Base-by-base conservation (phyloP, 2,113 vertebrate species). In the Haemorhous mexicanus region DNA sequence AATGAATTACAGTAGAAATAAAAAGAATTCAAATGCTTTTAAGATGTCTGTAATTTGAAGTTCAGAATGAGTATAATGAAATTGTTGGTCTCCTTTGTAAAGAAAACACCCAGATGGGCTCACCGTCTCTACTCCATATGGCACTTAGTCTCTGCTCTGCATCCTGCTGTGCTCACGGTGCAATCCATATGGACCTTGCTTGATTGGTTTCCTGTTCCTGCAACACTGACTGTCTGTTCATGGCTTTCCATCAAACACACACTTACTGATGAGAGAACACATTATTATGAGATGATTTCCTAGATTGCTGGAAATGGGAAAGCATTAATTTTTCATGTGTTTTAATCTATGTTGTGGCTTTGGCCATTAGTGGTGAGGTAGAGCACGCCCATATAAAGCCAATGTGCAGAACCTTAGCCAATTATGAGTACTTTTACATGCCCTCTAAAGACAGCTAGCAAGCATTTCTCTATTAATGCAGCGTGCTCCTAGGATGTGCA, bases 171-270 rank as follows among this genome's bases (percentile, higher is more conserved):
- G 79, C 59, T 94, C 72, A 14, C 41, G 39, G 37, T 63, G 16
- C 70, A 86, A 74, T 93, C 95, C 92, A 74, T 95, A 95, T 92
- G 88, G 90, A 80, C 55, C 56, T 84, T 43, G 27, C 47, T 94
- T 95, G 89, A 92, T 86, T 95, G 61, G 33, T 74, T 94, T 92
- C 55, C 69, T 86, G 35, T 86, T 93, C 53, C 61, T 83, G 39
- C 63, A 90, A 41, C 90, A 39, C 23, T 88, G 80, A 33, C 53
- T 77, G 5, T 58, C 22, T 89, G 28, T 58, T 93, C 68, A 23
- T 80, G 87, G 53, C 46, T 90, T 88, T 76, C 56, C 13, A 55
- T 90, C 59, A 93, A 83, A 43, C 33, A 59, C 32, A 22, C 73
- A 52, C 47, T 81, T 81, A 63, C 35, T 55, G 30, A 26, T 81